phyloP scores from a whole-genome alignment of 2,888 invertebrate species.

The Xestia c-nigrum region DNA sequence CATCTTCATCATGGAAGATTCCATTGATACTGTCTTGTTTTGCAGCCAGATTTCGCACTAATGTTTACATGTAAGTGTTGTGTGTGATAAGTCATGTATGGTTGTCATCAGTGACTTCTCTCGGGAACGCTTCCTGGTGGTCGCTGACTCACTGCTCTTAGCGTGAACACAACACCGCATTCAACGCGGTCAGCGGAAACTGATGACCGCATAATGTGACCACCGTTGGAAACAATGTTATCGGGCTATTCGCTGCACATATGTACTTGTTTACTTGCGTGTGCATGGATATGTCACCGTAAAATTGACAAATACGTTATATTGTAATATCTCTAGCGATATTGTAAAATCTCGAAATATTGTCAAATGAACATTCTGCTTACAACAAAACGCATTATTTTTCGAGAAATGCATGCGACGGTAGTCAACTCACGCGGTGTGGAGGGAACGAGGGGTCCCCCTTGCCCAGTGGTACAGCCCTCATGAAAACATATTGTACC shows the following conservation, averaged over 20 bases:
- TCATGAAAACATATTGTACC: no score
- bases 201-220: slow-evolving; percentile 44
- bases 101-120: slow-evolving; percentile 21
- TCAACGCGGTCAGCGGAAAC: slow-evolving; percentile 59
- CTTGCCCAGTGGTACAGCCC: no score
- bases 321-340: no score
- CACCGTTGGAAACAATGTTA: slow-evolving; percentile 28
- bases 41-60: background rate
- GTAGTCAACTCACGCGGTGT: no score
- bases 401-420: no score
- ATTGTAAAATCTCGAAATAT: no score
- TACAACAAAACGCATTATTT: no score
- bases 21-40: background rate
- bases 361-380: no score
- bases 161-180: slow-evolving; percentile 49
- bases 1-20: background rate
- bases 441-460: no score
- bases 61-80: background rate
- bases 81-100: background rate
- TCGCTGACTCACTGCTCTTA: slow-evolving; percentile 62
- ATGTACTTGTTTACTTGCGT: slow-evolving; percentile 13
- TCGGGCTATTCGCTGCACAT: slow-evolving; percentile 15
- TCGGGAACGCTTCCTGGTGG: slow-evolving; percentile 27
- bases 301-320: no score
- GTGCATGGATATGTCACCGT: no score